Percentiles rank a stretch among this genome's conserved stretches.
Evolutionary conservation across 2,797 vertebrate genomes (phyloP).

Genomic region (Tapirus indicus): DNA sequence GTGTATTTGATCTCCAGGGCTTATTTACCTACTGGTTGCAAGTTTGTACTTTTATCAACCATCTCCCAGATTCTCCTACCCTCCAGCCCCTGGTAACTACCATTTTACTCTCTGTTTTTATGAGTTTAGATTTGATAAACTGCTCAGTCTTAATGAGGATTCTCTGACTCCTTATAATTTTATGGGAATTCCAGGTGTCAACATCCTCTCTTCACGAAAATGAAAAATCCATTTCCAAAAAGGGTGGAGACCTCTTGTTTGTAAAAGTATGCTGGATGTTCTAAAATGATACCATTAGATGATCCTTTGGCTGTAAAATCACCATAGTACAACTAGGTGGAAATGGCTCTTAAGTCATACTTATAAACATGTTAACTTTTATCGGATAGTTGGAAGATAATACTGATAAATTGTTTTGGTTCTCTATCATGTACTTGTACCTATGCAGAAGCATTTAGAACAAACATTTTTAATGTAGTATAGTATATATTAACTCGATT

Average conservation of each 20-base stretch:
- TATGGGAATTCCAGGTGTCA: not conserved
- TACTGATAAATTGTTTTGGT: not conserved
- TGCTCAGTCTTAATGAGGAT: not conserved
- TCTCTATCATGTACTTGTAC: not conserved
- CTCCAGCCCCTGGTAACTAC: not conserved
- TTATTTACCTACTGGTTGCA: not conserved
- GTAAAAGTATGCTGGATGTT: not conserved
- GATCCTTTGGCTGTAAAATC: not conserved
- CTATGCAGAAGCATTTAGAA: not conserved
- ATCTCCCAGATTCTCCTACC: not conserved
- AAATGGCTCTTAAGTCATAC: not conserved
- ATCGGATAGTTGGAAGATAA: not conserved
- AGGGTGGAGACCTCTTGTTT: not conserved
- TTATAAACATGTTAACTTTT: not conserved
- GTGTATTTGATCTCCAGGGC: not conserved
- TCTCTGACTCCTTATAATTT: not conserved
- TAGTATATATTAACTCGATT: not conserved
- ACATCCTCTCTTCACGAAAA: not conserved
- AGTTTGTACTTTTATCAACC: not conserved
- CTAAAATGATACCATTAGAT: not conserved
- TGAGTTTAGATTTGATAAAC: not conserved
- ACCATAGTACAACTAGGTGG: not conserved
- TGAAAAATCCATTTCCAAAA: not conserved
- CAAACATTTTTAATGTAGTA: not conserved
- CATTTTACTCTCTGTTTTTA: not conserved